Evolutionary conservation across 2,888 invertebrate genomes (phyloP), one percentile per base, ranked within the genome.

Genomic region (Trichopria drosophilae): DNA sequence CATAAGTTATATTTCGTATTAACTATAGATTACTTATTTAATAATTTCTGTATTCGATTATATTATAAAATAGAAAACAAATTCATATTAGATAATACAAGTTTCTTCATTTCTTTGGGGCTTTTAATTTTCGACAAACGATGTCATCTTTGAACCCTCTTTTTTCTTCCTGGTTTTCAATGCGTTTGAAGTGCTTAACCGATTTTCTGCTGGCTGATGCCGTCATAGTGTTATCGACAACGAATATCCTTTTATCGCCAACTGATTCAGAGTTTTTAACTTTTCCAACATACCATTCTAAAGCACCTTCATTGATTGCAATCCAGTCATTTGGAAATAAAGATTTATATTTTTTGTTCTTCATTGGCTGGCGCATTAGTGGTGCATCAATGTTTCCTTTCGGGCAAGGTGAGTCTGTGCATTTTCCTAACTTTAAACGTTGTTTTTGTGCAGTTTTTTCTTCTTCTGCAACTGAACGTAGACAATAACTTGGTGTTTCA

Each of bases 211-310:
- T n/a, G n/a, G n/a, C n/a, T n/a, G n/a, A n/a, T n/a, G n/a, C n/a
- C n/a, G n/a, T n/a, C n/a, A n/a, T n/a, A n/a, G n/a, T n/a, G n/a
- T n/a, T n/a, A n/a, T n/a, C n/a, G n/a, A n/a, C n/a, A n/a, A n/a
- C n/a, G n/a, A 37, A 37, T 12, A 37, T 23, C 23, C 23, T 37
- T 37, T 37, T 37, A 6, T 4, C 23, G 37, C 13, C 13, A 37
- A 37, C 12, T 37, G 15, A 5, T 22, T 22, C 23, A 23, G 6
- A 22, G 23, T n/a, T 37, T 23, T 37, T 37, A 37, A 37, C 23
- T 37, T 23, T 37, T 10, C 23, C 37, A 20, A 37, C 37, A 7
- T 37, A 37, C 37, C 37, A 37, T 7, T 37, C 20, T 23, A 13
- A 22, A 4, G 22, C 37, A 12, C 23, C 5, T 22, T 37, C 37